Conservation (phyloP, 2,797 vertebrate genomes). For the Peromyscus aztecus region DNA sequence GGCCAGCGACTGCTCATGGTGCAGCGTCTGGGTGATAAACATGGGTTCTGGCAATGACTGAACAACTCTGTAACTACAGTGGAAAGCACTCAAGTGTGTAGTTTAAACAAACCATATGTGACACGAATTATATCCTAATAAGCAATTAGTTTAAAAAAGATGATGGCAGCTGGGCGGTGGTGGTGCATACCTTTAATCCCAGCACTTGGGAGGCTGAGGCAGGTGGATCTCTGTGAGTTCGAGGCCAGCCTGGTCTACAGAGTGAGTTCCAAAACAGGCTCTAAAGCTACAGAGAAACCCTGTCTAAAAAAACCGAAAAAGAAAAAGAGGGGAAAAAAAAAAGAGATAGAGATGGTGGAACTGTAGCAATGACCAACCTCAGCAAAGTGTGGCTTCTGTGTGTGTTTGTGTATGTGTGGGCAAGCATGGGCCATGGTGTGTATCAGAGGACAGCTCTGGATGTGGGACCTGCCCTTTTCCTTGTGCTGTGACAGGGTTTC, state of each 20-base stretch:
- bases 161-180: background rate
- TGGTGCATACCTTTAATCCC: too few relatives aligned
- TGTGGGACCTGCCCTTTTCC: background rate
- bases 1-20: background rate
- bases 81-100: background rate
- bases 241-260: background rate
- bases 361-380: background rate
- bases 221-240: background rate
- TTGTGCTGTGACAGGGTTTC: background rate
- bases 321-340: background rate
- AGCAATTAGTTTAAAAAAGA: background rate
- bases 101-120: background rate
- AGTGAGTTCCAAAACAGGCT: too few relatives aligned
- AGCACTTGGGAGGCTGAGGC: background rate
- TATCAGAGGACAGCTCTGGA: background rate
- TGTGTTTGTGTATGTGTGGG: background rate
- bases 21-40: background rate
- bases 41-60: background rate
- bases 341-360: background rate
- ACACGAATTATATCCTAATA: background rate
- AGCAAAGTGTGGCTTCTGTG: background rate
- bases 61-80: background rate
- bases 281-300: too few relatives aligned
- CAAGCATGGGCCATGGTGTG: too few relatives aligned
- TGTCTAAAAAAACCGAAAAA: background rate